Conservation (phyloP, 2,797 vertebrate species). For the Hephaestus fuliginosus region DNA sequence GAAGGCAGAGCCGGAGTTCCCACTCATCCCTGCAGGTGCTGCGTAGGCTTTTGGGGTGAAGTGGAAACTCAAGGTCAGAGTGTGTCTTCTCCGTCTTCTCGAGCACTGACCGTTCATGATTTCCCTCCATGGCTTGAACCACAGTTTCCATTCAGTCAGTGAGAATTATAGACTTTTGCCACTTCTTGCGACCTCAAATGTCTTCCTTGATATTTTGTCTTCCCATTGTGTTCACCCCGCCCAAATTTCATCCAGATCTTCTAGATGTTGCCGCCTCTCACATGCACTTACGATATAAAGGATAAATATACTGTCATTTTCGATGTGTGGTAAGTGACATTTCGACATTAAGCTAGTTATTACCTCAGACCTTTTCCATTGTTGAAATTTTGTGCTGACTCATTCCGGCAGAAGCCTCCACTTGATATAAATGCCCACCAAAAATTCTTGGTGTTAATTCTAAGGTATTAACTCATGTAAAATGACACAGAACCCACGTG, state of each 20-base stretch:
- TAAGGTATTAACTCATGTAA: conserved; percentile 44
- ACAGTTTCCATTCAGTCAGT: conserved; percentile 51
- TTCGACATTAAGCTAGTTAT: conserved; percentile 69
- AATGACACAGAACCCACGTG: conserved; percentile 36
- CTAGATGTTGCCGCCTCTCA: conserved; percentile 40
- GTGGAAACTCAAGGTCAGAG: conserved; percentile 50
- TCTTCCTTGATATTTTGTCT: conserved; percentile 81
- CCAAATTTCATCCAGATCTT: conserved; percentile 36
- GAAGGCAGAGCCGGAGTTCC: conserved; percentile 51
- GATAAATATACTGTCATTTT: conserved; percentile 58
- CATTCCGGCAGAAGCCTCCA: conserved; percentile 69
- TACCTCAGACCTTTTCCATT: conserved; percentile 74
- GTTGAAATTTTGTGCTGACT: conserved; percentile 59
- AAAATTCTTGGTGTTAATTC: conserved; percentile 38
- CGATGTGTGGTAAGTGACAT: conserved; percentile 62
- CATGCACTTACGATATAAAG: conserved; percentile 56
- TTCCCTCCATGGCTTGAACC: conserved; percentile 49
- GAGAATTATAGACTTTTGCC: conserved; percentile 50
- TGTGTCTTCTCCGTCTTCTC: conserved; percentile 48
- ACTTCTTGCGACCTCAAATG: conserved; percentile 65
- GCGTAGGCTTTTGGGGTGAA: conserved; percentile 37
- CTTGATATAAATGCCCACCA: conserved; percentile 64
- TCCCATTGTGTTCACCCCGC: conserved; percentile 65
- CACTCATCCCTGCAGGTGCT: conserved; percentile 39
- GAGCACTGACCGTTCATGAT: conserved; percentile 60